phyloP scores from a whole-genome alignment of 2,888 invertebrate species.

The Escarpia spicata region DNA sequence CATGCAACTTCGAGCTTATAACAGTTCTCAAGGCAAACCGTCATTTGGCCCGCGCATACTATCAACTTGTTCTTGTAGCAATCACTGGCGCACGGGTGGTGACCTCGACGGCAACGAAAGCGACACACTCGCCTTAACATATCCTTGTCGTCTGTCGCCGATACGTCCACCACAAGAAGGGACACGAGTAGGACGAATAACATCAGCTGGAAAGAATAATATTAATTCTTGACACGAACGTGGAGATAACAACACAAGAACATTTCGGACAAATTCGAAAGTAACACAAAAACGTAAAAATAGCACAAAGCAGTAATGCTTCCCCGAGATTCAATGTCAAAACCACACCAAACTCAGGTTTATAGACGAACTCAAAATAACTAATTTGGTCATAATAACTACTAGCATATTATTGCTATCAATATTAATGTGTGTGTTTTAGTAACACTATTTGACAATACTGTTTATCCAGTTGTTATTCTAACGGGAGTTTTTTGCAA shows the following conservation, averaged over 20 bases:
- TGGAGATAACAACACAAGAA: neutral
- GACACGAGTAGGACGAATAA: neutral
- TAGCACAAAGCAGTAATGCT: neutral
- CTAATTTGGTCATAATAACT: neutral
- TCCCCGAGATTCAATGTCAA: neutral
- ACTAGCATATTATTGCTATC: neutral
- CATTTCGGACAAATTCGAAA: neutral
- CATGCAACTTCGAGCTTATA: neutral
- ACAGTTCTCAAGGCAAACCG: neutral
- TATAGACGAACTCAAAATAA: neutral
- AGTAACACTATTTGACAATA: neutral
- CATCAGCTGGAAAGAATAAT: neutral
- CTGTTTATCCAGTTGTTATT: neutral
- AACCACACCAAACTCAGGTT: neutral
- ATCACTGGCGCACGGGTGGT: neutral
- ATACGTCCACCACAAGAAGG: neutral
- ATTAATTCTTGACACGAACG: neutral
- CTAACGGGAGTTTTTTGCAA: too few species aligned
- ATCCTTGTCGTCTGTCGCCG: neutral
- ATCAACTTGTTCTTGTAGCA: neutral
- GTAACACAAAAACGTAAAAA: neutral
- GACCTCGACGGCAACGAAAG: neutral
- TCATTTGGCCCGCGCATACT: neutral
- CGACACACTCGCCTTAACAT: neutral
- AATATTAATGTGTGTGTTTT: neutral